These are phyloP conservation scores for Dasypolia templi DNA, from an alignment of 2,888 invertebrate species.

Conservation along the genomic window DNA sequence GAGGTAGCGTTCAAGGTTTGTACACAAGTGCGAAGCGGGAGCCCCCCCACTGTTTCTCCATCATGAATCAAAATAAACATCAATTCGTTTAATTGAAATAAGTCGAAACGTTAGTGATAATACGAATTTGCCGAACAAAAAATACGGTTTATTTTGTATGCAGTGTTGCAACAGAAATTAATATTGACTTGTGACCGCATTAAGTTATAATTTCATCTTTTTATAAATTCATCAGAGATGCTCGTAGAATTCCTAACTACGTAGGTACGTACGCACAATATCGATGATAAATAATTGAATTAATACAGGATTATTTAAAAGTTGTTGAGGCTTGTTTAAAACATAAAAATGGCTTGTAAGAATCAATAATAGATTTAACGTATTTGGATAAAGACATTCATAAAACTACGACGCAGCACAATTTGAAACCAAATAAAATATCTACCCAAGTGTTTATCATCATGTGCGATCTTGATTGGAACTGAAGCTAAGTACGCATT, in stretches of 20 bases:
- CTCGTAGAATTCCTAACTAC: constrained; percentile 43
- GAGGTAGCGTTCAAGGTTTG: constrained; percentile 67
- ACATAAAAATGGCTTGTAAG: constrained; percentile 9
- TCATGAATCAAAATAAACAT: constrained; percentile 84
- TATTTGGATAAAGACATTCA: constrained; percentile 8
- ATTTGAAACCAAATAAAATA: constrained; percentile 47
- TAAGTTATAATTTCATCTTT: constrained; percentile 60
- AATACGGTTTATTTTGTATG: constrained; percentile 69
- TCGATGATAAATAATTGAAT: constrained; percentile 52
- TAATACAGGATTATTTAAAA: constrained; percentile 36
- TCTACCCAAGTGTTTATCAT: constrained; percentile 43
- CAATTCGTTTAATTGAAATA: constrained; percentile 83
- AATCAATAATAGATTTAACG: constrained; percentile 21
- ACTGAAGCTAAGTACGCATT: constrained; percentile 56
- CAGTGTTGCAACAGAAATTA: constrained; percentile 64
- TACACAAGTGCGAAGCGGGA: constrained; percentile 66
- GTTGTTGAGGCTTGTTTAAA: constrained; percentile 18
- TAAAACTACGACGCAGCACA: background rate
- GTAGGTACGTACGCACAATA: constrained; percentile 20
- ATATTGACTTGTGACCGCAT: constrained; percentile 67
- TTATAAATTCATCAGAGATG: constrained; percentile 55
- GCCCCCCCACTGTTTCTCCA: constrained; percentile 81
- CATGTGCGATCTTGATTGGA: constrained; percentile 62
- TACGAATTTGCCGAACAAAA: constrained; percentile 71
- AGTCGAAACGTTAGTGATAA: constrained; percentile 69